Conservation (phyloP, 2,888 invertebrate species). For the Erebia palarica region DNA sequence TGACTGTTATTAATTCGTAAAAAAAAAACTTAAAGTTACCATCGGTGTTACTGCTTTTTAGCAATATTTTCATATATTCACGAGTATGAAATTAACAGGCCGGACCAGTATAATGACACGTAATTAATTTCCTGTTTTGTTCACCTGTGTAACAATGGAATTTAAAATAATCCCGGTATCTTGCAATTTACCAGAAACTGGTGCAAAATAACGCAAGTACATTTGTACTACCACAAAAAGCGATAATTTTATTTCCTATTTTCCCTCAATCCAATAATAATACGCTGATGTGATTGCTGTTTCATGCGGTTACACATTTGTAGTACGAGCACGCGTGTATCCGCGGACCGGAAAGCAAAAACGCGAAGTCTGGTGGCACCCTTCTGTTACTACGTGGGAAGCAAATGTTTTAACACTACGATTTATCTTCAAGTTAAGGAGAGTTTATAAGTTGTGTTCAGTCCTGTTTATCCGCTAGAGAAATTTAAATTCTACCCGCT, state of each 20-base stretch:
- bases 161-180: conserved; percentile 19
- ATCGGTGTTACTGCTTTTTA: background rate
- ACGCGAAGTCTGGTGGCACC: conserved; percentile 3
- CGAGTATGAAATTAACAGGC: conserved; percentile 45
- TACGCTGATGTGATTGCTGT: conserved; percentile 1
- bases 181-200: conserved; percentile 3
- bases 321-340: background rate
- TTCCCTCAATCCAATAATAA: conserved; percentile 9
- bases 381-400: conserved; percentile 15
- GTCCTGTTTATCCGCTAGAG: conserved; percentile 62
- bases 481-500: conserved; percentile 67
- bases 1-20: background rate
- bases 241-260: conserved; percentile 15
- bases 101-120: conserved; percentile 56
- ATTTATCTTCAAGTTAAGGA: conserved; percentile 29
- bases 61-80: conserved; percentile 33
- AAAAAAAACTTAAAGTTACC: background rate
- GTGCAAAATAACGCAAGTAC: conserved; percentile 2
- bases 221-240: background rate
- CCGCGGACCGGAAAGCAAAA: conserved; percentile 1
- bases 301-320: background rate
- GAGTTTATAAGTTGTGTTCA: conserved; percentile 53
- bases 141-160: conserved; percentile 17
- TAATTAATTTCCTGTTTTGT: conserved; percentile 53
- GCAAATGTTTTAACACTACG: conserved; percentile 20